phyloP scores from a whole-genome alignment of 2,888 invertebrate genomes.

The Pyrrhosoma nymphula region DNA sequence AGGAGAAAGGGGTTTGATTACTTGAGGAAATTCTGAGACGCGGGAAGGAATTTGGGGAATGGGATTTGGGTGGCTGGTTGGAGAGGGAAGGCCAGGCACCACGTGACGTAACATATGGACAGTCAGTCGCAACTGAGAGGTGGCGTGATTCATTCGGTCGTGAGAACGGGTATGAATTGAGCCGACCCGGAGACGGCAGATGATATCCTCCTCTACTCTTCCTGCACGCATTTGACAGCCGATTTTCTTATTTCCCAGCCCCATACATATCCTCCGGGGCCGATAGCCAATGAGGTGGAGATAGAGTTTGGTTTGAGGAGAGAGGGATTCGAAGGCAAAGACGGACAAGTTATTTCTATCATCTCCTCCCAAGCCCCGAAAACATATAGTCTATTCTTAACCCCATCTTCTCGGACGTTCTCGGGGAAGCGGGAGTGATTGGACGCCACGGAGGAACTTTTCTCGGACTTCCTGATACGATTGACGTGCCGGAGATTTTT shows the following conservation, averaged over 20 bases:
- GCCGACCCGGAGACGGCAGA: not conserved
- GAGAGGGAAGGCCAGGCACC: too few relatives aligned
- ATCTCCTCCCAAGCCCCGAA: not conserved
- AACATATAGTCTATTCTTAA: not conserved
- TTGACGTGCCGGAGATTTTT: conserved; percentile 12
- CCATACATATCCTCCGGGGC: not conserved
- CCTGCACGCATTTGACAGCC: conserved; percentile 47
- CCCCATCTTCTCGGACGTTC: conserved; percentile 2
- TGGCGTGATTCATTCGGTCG: not conserved
- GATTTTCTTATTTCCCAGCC: conserved; percentile 4
- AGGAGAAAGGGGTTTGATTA: too few relatives aligned
- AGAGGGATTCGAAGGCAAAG: not conserved
- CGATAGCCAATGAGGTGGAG: not conserved
- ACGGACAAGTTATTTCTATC: not conserved
- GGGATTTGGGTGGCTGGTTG: too few relatives aligned
- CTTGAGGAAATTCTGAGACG: too few relatives aligned
- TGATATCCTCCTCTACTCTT: not conserved
- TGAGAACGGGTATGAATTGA: not conserved
- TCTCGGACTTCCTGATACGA: conserved; percentile 6
- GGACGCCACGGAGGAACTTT: not conserved
- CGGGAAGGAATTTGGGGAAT: too few relatives aligned
- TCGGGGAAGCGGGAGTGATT: not conserved
- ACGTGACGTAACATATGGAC: too few relatives aligned
- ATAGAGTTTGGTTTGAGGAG: not conserved
- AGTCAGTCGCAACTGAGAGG: too few relatives aligned